phyloP scores from a whole-genome alignment of 2,888 invertebrate species.

The Patella depressa region DNA sequence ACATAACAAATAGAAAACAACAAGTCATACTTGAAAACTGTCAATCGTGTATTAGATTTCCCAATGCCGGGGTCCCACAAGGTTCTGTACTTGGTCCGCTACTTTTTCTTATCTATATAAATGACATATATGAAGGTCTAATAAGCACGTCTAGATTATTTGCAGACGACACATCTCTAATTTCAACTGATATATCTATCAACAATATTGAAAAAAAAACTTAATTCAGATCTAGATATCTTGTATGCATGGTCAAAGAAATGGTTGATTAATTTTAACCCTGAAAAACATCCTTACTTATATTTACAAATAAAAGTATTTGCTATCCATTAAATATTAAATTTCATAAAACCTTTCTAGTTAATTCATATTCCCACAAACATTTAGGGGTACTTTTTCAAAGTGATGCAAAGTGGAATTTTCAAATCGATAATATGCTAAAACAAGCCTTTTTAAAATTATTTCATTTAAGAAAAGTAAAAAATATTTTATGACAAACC shows the following conservation, averaged over 20 bases:
- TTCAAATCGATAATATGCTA: neutral
- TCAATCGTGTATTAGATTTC: neutral
- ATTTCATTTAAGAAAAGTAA: neutral
- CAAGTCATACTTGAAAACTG: neutral
- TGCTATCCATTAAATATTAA: neutral
- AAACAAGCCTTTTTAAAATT: neutral
- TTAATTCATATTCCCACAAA: neutral
- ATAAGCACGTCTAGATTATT: neutral
- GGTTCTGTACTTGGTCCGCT: neutral
- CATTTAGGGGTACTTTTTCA: neutral
- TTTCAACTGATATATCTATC: neutral
- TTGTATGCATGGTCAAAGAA: neutral
- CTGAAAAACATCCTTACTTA: neutral
- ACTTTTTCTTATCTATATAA: constrained; percentile 1
- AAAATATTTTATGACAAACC: neutral
- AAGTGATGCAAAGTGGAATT: neutral
- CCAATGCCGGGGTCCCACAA: neutral
- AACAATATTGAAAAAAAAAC: neutral
- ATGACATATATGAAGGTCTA: neutral
- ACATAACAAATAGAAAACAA: neutral
- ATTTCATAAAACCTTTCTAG: neutral
- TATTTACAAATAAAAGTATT: neutral
- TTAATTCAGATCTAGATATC: neutral
- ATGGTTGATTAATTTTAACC: neutral
- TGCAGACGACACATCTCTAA: neutral